Conservation (phyloP, 2,888 invertebrate species). For the Drosophila sordidula region DNA sequence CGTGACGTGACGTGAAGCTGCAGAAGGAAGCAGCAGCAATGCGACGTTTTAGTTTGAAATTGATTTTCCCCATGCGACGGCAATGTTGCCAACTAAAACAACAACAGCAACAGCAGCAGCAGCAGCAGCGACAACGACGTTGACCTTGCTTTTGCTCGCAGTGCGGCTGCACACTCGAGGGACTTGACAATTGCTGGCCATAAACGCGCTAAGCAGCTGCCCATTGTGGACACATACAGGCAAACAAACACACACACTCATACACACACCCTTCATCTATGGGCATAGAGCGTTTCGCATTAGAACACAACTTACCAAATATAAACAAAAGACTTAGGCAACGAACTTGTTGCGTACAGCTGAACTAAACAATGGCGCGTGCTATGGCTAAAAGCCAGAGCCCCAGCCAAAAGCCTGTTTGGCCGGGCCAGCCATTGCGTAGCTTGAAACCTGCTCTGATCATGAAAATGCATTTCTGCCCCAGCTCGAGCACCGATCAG, state of each 20-base stretch:
- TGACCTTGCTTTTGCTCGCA: slow-evolving; percentile 71
- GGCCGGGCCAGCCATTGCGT: slow-evolving; percentile 67
- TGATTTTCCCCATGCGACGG: slow-evolving; percentile 73
- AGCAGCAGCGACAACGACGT: slow-evolving; percentile 30
- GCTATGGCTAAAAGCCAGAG: slow-evolving; percentile 65
- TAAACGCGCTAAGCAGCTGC: slow-evolving; percentile 79
- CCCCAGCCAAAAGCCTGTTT: slow-evolving; percentile 68
- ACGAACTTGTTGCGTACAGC: slow-evolving; percentile 69
- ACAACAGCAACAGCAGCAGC: slow-evolving; percentile 11
- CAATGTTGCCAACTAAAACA: slow-evolving; percentile 40
- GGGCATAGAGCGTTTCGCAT: slow-evolving; percentile 56
- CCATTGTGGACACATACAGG: slow-evolving; percentile 54
- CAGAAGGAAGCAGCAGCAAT: slow-evolving; percentile 47
- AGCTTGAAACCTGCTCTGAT: slow-evolving; percentile 80
- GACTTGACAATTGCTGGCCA: slow-evolving; percentile 78
- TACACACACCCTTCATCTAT: slow-evolving; percentile 19
- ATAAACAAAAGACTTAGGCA: slow-evolving; percentile 78
- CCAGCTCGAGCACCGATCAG: slow-evolving; percentile 13
- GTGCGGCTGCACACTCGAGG: slow-evolving; percentile 54
- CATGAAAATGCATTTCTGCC: slow-evolving; percentile 68
- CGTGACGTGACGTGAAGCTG: slow-evolving; percentile 73
- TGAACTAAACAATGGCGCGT: slow-evolving; percentile 76
- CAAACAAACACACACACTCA: slow-evolving; percentile 7
- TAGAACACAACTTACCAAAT: slow-evolving; percentile 74
- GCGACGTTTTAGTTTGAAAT: slow-evolving; percentile 73